phyloP scores from a whole-genome alignment of 1,140 invertebrate species.

The Armadillidium nasatum region DNA sequence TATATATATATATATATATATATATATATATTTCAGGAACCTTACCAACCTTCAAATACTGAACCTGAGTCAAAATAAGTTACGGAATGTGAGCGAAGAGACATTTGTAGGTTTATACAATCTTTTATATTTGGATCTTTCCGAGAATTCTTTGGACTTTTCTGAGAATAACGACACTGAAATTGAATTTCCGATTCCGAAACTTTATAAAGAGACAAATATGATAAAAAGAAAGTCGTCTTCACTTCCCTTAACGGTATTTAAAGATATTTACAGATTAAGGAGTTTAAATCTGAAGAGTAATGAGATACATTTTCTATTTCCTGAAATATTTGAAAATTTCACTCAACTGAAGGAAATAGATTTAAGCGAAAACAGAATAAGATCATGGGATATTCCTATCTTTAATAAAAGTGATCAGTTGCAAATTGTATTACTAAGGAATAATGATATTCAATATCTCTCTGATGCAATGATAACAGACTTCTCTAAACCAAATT shows the following conservation, averaged over 20 bases:
- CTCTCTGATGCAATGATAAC: slow-evolving; percentile 28
- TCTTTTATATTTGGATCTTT: slow-evolving; percentile 26
- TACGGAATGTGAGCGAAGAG: slow-evolving; percentile 21
- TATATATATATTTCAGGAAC: slow-evolving; percentile 20
- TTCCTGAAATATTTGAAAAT: slow-evolving; percentile 20
- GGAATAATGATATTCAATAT: slow-evolving; percentile 20
- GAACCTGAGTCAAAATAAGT: slow-evolving; percentile 20
- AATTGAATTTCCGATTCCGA: too few relatives aligned
- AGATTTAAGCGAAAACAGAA: slow-evolving; percentile 18
- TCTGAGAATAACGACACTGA: background rate
- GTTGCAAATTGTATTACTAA: slow-evolving; percentile 11
- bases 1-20: too few relatives aligned
- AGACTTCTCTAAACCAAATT: slow-evolving; percentile 27
- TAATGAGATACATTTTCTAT: slow-evolving; percentile 22
- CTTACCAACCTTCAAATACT: slow-evolving; percentile 23
- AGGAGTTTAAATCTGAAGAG: slow-evolving; percentile 15
- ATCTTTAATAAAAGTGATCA: slow-evolving; percentile 16
- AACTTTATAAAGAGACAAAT: background rate
- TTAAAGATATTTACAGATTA: slow-evolving; percentile 2
- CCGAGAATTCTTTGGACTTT: slow-evolving; percentile 21
- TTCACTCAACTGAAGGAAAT: slow-evolving; percentile 16
- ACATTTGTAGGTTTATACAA: slow-evolving; percentile 27
- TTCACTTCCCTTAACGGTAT: background rate
- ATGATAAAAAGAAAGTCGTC: background rate
- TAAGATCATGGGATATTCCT: slow-evolving; percentile 24